Conservation (phyloP, 2,113 vertebrate species). For the Genyomyrus donnyi region DNA sequence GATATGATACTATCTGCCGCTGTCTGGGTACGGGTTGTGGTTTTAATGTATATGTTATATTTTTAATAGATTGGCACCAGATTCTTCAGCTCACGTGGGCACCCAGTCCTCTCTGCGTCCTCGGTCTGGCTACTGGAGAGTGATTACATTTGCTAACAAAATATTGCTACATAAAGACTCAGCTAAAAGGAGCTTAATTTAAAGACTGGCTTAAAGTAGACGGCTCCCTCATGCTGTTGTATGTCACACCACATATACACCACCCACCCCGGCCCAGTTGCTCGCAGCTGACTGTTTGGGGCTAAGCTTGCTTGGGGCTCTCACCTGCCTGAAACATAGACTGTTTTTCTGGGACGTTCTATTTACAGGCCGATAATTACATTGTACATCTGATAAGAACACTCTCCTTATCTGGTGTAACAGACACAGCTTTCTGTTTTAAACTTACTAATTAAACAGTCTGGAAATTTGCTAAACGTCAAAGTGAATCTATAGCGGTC, state of each 20-base stretch:
- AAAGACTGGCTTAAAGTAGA: background rate
- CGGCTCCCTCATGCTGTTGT: background rate
- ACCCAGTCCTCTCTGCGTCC: background rate
- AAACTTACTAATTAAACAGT: background rate
- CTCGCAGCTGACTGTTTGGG: background rate
- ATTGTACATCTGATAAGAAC: background rate
- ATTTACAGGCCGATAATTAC: slow-evolving; percentile 3
- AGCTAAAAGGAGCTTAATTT: background rate
- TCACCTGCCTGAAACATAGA: background rate
- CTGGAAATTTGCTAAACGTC: background rate
- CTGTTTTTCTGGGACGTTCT: background rate
- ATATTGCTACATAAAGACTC: background rate
- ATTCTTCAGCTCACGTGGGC: background rate
- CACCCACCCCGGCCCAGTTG: background rate
- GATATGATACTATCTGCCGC: background rate
- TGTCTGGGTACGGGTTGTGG: background rate
- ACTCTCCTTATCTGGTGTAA: background rate
- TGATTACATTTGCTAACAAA: background rate
- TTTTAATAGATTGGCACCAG: background rate
- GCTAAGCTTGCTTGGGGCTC: background rate
- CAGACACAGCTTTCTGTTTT: background rate
- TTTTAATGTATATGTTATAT: background rate
- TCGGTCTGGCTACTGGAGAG: background rate
- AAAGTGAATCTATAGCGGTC: background rate
- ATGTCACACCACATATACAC: background rate